phyloP scores from a whole-genome alignment of 1,140 invertebrate species.

The Uloborus diversus region DNA sequence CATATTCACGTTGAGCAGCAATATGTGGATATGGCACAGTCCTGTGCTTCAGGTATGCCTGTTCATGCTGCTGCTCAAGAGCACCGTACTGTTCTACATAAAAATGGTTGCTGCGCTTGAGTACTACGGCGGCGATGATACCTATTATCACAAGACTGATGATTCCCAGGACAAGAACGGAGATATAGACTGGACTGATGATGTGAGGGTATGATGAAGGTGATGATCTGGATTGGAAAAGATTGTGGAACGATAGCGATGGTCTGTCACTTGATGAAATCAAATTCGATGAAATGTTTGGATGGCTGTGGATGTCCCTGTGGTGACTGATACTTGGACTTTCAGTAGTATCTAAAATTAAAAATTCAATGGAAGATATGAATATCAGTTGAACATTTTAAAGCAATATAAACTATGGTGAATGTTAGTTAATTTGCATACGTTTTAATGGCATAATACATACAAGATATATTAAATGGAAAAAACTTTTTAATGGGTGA shows the following conservation, averaged over 20 bases:
- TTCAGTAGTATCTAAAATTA: too few relatives aligned
- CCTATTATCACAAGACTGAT: conserved; percentile 32
- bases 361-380: too few relatives aligned
- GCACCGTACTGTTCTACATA: conserved; percentile 40
- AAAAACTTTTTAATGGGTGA: too few relatives aligned
- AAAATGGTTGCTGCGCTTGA: not conserved
- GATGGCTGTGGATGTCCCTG: not conserved
- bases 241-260: not conserved
- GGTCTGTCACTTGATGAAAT: not conserved
- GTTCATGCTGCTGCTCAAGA: conserved; percentile 23
- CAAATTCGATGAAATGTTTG: not conserved
- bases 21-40: not conserved
- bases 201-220: conserved; percentile 24
- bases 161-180: conserved; percentile 19
- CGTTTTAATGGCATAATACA: too few relatives aligned
- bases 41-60: conserved; percentile 14
- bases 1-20: conserved; percentile 43
- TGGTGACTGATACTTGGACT: too few relatives aligned
- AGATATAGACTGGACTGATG: conserved; percentile 38
- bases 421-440: too few relatives aligned
- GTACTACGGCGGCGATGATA: conserved; percentile 18
- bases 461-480: too few relatives aligned
- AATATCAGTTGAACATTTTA: too few relatives aligned
- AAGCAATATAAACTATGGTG: too few relatives aligned
- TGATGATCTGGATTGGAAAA: not conserved